phyloP scores from a whole-genome alignment of 2,113 vertebrate genomes.

The Dermatemys mawii region DNA sequence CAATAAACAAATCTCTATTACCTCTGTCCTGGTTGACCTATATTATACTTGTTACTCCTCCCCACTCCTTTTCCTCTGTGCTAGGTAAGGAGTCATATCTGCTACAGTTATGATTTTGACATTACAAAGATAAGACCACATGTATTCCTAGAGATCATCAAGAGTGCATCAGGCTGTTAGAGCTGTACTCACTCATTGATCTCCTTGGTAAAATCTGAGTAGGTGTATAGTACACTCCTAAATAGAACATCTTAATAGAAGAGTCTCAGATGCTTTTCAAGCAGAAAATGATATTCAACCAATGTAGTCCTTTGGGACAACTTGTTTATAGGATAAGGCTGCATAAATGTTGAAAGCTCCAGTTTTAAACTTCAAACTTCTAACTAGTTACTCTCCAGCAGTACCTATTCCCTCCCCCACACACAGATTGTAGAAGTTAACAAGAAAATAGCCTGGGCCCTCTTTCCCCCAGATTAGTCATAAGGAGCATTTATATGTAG shows the following conservation, averaged over 20 bases:
- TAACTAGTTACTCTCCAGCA: neutral
- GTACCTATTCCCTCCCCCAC: neutral
- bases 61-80: neutral
- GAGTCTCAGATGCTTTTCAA: neutral
- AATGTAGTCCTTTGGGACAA: neutral
- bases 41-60: neutral
- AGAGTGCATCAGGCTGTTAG: neutral
- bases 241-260: conserved; percentile 1
- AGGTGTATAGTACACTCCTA: neutral
- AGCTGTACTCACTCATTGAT: neutral
- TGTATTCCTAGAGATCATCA: neutral
- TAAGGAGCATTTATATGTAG: neutral
- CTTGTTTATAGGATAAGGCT: neutral
- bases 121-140: neutral
- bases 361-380: conserved; percentile 17
- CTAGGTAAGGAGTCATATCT: fast-evolving
- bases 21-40: neutral
- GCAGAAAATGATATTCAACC: conserved; percentile 1
- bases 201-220: neutral
- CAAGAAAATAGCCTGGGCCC: neutral
- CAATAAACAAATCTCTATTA: neutral
- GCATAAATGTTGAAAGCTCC: neutral
- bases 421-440: neutral
- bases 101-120: neutral
- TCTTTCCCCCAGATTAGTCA: neutral